Evolutionary conservation across 2,113 vertebrate species (phyloP).

Genomic region (Sinocyclocheilus rhinocerous): DNA sequence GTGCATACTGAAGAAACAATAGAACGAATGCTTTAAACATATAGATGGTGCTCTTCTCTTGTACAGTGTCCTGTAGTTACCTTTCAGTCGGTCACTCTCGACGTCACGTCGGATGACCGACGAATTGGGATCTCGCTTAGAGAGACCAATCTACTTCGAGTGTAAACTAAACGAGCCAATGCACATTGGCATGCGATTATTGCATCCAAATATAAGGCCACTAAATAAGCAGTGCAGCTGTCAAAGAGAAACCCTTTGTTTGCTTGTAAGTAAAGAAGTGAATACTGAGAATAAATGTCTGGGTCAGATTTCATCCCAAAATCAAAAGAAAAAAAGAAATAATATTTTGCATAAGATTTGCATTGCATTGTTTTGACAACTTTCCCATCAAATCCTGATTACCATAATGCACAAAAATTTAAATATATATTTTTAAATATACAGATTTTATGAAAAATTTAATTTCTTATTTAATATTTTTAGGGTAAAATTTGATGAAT

Average conservation of each 20-base stretch:
- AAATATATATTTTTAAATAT: too few species aligned
- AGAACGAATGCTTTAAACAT: background rate
- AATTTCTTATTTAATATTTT: too few species aligned
- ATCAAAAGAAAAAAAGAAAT: background rate
- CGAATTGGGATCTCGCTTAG: too few species aligned
- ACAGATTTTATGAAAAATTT: too few species aligned
- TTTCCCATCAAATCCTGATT: background rate
- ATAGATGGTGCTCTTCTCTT: slow-evolving; percentile 35
- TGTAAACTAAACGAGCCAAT: too few species aligned
- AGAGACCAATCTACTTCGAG: too few species aligned
- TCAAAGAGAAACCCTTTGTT: background rate
- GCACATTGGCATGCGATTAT: too few species aligned
- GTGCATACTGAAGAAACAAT: background rate
- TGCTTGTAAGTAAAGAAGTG: background rate
- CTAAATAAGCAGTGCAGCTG: background rate
- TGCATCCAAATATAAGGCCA: too few species aligned
- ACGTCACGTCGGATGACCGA: too few species aligned
- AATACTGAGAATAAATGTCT: background rate
- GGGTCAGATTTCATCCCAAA: background rate
- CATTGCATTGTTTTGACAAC: background rate
- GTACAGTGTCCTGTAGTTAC: background rate
- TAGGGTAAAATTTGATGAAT: too few species aligned
- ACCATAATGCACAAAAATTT: background rate
- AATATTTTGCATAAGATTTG: background rate
- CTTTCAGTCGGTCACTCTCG: too few species aligned